Percentiles rank a stretch among this genome's conserved stretches.
phyloP scores from a whole-genome alignment of 2,888 invertebrate genomes.

The Epinotia bilunana region DNA sequence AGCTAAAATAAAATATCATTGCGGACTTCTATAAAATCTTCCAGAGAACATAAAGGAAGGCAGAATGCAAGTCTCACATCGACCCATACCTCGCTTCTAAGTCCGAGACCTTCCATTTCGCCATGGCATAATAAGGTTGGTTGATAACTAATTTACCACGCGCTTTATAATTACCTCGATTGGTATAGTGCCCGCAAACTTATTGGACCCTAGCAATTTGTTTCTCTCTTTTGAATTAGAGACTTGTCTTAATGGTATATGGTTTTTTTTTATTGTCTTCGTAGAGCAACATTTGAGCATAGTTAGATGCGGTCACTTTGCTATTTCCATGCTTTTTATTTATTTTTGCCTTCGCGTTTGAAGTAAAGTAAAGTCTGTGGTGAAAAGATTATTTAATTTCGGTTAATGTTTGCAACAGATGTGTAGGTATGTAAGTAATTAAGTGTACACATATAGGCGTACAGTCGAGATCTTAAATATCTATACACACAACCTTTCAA shows the following conservation, averaged over 20 bases:
- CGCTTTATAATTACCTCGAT: conserved; percentile 39
- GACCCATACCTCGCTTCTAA: conserved; percentile 20
- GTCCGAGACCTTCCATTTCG: conserved; percentile 44
- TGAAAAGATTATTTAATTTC: conserved; percentile 25
- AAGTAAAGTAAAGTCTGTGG: background rate
- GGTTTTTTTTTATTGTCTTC: background rate
- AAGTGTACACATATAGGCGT: background rate
- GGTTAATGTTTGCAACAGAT: background rate
- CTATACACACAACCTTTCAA: too few relatives aligned
- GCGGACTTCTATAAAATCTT: too few relatives aligned
- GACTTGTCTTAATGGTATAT: background rate
- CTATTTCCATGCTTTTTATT: conserved; percentile 13
- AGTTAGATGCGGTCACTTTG: background rate
- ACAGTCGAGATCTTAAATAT: too few relatives aligned
- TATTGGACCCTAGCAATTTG: background rate
- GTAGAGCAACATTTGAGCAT: conserved; percentile 1
- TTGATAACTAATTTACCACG: conserved; percentile 42
- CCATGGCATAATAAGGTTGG: conserved; percentile 37
- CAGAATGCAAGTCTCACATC: conserved; percentile 18
- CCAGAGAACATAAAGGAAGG: too few relatives aligned
- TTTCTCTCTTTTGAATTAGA: background rate
- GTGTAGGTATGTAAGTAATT: background rate
- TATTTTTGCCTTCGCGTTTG: conserved; percentile 14
- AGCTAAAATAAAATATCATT: too few relatives aligned
- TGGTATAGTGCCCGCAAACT: conserved; percentile 15